Conservation (phyloP, 2,797 vertebrate genomes). For the Harpagifer antarcticus region DNA sequence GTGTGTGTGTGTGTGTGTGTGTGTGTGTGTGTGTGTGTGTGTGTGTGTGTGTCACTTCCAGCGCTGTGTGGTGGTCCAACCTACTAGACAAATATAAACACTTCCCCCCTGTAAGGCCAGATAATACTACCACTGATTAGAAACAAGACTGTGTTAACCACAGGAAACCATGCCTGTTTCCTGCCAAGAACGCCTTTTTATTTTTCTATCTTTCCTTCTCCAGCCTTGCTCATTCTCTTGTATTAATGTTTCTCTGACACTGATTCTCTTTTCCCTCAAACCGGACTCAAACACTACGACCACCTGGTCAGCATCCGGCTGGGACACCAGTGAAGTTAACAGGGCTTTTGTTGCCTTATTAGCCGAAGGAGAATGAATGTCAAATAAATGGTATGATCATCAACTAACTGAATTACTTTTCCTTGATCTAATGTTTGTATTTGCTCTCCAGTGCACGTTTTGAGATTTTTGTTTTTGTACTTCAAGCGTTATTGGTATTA, state of each 20-base stretch:
- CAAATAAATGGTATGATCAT: too few relatives aligned
- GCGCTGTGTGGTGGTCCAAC: slow-evolving; percentile 48
- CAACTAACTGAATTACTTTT: too few relatives aligned
- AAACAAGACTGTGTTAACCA: slow-evolving; percentile 34
- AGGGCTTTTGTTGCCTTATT: too few relatives aligned
- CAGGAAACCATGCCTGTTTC: slow-evolving; percentile 83
- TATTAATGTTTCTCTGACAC: background rate
- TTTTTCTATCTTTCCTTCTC: slow-evolving; percentile 52
- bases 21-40: slow-evolving; percentile 23
- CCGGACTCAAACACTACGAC: background rate
- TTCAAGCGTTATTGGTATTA: too few relatives aligned
- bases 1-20: slow-evolving; percentile 3
- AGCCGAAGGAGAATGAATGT: too few relatives aligned
- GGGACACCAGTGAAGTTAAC: background rate
- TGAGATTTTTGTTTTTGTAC: too few relatives aligned
- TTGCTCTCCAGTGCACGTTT: too few relatives aligned
- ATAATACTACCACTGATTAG: slow-evolving; percentile 74
- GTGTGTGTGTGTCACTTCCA: slow-evolving; percentile 39
- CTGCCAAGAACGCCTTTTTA: slow-evolving; percentile 67
- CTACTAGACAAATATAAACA: slow-evolving; percentile 76
- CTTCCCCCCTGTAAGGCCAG: slow-evolving; percentile 52
- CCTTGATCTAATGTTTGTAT: too few relatives aligned
- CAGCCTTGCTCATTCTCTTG: slow-evolving; percentile 17
- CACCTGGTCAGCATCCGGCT: slow-evolving; percentile 6
- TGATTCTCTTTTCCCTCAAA: background rate